Percentiles rank a stretch among this genome's conserved stretches.
These are phyloP conservation scores for Phymastichus coffea DNA, from an alignment of 1,140 invertebrate species.

Conservation along the genomic window DNA sequence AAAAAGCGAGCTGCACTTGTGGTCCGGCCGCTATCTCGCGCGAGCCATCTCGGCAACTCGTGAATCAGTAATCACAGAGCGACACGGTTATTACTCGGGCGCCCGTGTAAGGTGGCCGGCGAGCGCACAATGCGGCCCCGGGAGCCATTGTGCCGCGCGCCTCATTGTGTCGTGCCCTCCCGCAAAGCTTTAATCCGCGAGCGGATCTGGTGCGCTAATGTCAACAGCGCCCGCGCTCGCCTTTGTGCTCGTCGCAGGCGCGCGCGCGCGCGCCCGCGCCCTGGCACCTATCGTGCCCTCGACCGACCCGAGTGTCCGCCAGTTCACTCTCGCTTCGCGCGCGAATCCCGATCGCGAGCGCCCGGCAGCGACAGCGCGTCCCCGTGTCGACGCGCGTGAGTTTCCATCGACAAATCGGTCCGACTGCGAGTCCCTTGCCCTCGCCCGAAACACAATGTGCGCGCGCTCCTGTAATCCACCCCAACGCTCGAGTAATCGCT, in stretches of 20 bases:
- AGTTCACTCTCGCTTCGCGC: too few species aligned
- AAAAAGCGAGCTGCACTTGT: not conserved
- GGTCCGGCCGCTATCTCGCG: too few species aligned
- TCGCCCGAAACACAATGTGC: too few species aligned
- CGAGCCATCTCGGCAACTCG: too few species aligned
- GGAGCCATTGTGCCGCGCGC: not conserved
- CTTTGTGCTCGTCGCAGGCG: not conserved
- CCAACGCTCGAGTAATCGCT: constrained; percentile 45
- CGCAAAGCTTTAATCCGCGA: constrained; percentile 33
- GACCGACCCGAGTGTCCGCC: too few species aligned
- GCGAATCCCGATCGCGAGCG: too few species aligned
- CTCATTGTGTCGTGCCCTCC: constrained; percentile 2
- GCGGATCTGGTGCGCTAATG: constrained; percentile 29
- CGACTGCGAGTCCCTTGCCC: too few species aligned
- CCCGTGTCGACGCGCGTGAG: not conserved
- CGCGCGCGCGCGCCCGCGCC: not conserved
- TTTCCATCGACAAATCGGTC: too few species aligned
- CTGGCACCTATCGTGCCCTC: too few species aligned
- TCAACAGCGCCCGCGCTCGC: constrained; percentile 14
- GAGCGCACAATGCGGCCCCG: not conserved
- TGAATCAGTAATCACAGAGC: constrained; percentile 12
- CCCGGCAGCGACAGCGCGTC: too few species aligned
- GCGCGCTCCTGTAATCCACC: constrained; percentile 48
- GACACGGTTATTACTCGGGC: constrained; percentile 10
- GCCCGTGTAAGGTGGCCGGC: not conserved